Conservation (phyloP, 2,888 invertebrate genomes). For the Acleris sparsana region DNA sequence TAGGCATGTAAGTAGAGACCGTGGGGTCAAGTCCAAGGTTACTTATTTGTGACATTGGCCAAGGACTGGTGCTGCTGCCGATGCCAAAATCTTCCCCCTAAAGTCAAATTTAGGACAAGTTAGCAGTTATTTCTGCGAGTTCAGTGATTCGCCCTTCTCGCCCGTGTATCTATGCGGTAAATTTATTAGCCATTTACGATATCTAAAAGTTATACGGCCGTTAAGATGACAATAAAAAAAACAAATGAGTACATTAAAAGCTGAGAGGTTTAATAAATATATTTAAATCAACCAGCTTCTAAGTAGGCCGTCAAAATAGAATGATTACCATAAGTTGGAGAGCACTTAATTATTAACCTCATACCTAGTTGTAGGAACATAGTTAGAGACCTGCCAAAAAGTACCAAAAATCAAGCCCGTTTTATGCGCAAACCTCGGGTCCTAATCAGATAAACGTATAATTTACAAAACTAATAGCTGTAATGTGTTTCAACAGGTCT, state of each 20-base stretch:
- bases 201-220: slow-evolving; percentile 19
- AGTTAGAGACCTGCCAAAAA: no score
- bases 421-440: no score
- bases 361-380: no score
- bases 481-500: no score
- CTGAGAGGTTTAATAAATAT: no score
- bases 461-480: no score
- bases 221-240: slow-evolving; percentile 23
- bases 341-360: no score
- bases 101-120: slow-evolving; percentile 39
- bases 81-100: slow-evolving; percentile 32
- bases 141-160: slow-evolving; percentile 20
- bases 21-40: slow-evolving; percentile 37
- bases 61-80: slow-evolving; percentile 18
- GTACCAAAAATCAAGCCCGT: no score
- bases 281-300: no score
- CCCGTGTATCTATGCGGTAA: slow-evolving; percentile 20
- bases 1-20: slow-evolving; percentile 24
- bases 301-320: no score
- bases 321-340: no score
- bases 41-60: slow-evolving; percentile 35
- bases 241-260: slow-evolving; percentile 2
- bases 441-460: no score
- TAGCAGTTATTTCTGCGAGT: slow-evolving; percentile 27
- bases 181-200: slow-evolving; percentile 35